Percentiles rank a stretch among this genome's conserved stretches.
phyloP scores from a whole-genome alignment of 2,797 vertebrate species.

The Anas flavirostris region DNA sequence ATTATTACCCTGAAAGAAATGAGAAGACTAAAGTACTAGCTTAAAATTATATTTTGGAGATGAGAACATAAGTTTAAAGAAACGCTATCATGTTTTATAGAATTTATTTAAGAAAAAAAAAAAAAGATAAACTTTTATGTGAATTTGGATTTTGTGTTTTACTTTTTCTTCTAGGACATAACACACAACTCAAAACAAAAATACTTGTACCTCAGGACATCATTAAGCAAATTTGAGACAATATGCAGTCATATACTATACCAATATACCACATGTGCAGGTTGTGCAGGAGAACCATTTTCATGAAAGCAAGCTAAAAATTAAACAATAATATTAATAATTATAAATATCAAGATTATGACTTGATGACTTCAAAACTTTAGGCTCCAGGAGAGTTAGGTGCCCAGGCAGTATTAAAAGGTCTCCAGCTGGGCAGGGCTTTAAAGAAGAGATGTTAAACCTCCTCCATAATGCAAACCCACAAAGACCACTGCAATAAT shows the following conservation, averaged over 20 bases:
- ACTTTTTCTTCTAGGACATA: not conserved
- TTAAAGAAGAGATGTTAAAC: not conserved
- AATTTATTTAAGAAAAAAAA: not conserved
- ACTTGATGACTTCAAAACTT: not conserved
- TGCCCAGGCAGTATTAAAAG: fast-evolving
- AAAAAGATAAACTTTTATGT: not conserved
- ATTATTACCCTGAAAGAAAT: not conserved
- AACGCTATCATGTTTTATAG: not conserved
- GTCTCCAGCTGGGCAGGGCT: not conserved
- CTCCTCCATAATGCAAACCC: not conserved
- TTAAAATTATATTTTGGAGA: not conserved
- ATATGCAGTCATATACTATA: not conserved
- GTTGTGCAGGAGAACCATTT: not conserved
- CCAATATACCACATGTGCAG: not conserved
- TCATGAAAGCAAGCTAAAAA: not conserved
- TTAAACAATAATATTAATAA: not conserved
- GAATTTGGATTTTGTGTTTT: not conserved
- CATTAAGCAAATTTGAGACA: not conserved
- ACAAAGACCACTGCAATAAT: not conserved
- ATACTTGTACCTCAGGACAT: not conserved
- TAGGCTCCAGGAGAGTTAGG: not conserved
- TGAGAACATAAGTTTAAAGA: not conserved
- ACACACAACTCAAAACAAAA: not conserved
- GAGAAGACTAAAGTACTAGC: not conserved
- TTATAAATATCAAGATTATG: not conserved